Conservation (phyloP, 2,797 vertebrate species). For the Pseudotriccus pelzelni region DNA sequence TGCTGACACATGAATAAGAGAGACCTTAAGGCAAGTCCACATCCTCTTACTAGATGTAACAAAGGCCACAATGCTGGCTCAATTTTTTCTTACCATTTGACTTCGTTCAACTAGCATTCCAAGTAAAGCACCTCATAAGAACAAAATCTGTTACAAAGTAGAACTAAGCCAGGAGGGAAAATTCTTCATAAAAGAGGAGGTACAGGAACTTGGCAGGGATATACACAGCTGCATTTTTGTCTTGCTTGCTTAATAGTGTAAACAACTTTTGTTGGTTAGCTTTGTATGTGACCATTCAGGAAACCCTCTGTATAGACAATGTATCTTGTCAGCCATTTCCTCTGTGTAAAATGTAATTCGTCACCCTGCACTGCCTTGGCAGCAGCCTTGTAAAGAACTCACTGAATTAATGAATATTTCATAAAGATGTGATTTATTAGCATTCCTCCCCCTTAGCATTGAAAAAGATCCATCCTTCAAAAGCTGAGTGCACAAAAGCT, state of each 20-base stretch:
- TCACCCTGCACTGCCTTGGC: constrained; percentile 69
- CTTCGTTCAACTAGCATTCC: neutral
- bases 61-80: neutral
- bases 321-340: constrained; percentile 70
- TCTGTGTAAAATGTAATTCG: constrained; percentile 71
- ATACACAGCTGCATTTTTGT: constrained; percentile 42
- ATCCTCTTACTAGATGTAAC: neutral
- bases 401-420: constrained; percentile 78
- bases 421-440: constrained; percentile 79
- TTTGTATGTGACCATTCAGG: constrained; percentile 63
- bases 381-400: constrained; percentile 69
- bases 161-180: constrained; percentile 22
- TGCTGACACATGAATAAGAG: constrained; percentile 38
- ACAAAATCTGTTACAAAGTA: neutral
- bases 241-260: constrained; percentile 27
- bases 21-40: constrained; percentile 16
- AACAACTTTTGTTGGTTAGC: constrained; percentile 61
- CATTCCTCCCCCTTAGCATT: constrained; percentile 66
- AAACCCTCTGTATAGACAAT: constrained; percentile 67
- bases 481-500: constrained; percentile 64
- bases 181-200: neutral
- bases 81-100: constrained; percentile 16
- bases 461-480: constrained; percentile 67
- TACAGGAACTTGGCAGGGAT: constrained; percentile 28
- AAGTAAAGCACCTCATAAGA: neutral